Evolutionary conservation across 2,797 vertebrate species (phyloP).

Genomic region (Sitta carolinensis): DNA sequence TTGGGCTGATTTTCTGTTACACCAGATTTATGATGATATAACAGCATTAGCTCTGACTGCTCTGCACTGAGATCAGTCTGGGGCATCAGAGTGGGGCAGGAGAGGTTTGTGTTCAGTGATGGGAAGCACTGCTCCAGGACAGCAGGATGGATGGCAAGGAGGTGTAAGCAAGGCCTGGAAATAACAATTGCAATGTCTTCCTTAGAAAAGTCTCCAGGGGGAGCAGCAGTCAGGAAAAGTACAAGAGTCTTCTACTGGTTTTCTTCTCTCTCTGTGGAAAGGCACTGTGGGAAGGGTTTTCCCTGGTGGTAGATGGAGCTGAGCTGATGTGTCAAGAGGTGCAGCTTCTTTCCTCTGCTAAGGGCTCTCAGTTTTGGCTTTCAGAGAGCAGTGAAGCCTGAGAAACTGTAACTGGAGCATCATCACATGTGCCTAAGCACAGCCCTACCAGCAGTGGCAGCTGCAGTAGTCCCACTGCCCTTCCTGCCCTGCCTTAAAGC

Average conservation of each 20-base stretch:
- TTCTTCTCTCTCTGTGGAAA: not conserved
- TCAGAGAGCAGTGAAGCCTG: not conserved
- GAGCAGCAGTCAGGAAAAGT: not conserved
- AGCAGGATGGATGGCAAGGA: fast-evolving
- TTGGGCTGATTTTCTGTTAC: not conserved
- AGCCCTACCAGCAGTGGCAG: fast-evolving
- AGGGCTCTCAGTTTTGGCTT: not conserved
- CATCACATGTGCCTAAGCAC: fast-evolving
- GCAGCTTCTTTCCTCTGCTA: not conserved
- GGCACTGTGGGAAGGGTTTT: not conserved
- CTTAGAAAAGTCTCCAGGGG: not conserved
- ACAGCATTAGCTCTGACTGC: not conserved
- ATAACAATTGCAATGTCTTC: not conserved
- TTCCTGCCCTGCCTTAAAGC: not conserved
- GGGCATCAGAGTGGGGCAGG: not conserved
- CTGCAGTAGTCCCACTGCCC: not conserved
- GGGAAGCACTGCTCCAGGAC: not conserved
- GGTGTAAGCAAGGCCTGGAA: not conserved
- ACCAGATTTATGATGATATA: not conserved
- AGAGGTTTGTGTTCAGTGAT: fast-evolving
- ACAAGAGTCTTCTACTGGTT: not conserved
- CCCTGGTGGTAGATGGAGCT: not conserved
- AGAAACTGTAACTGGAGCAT: not conserved
- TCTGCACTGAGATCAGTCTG: not conserved
- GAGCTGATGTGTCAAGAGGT: not conserved